Conservation (phyloP, 2,113 vertebrate species). For the Paracanthobrama guichenoti region DNA sequence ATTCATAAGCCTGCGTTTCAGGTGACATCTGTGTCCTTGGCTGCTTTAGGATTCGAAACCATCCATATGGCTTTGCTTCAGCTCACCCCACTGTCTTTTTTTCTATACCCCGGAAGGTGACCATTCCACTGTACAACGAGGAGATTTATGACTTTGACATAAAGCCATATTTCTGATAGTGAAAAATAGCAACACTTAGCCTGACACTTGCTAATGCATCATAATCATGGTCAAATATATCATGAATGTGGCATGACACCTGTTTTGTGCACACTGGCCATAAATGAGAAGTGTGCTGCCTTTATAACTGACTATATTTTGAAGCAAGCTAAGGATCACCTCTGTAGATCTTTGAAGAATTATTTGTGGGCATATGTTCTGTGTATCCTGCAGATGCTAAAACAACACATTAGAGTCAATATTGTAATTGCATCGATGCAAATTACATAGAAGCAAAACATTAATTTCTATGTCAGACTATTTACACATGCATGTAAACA, state of each 20-base stretch:
- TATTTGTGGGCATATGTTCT: slow-evolving; percentile 22
- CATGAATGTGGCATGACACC: slow-evolving; percentile 26
- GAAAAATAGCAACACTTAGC: slow-evolving; percentile 43
- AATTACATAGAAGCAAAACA: slow-evolving; percentile 12
- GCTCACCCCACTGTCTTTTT: slow-evolving; percentile 22
- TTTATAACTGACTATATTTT: background rate
- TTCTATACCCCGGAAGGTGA: slow-evolving; percentile 24
- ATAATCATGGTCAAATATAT: slow-evolving; percentile 40
- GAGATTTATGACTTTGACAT: slow-evolving; percentile 47
- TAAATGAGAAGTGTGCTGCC: background rate
- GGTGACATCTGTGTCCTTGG: slow-evolving; percentile 53
- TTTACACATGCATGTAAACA: slow-evolving; percentile 8
- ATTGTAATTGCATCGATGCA: background rate
- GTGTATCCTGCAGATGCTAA: slow-evolving; percentile 5
- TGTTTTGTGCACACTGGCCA: slow-evolving; percentile 10
- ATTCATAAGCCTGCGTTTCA: slow-evolving; percentile 47
- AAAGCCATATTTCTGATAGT: slow-evolving; percentile 45
- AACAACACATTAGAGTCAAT: slow-evolving; percentile 35
- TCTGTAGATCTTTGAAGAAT: background rate
- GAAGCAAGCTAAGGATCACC: background rate
- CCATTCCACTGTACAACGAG: slow-evolving; percentile 33
- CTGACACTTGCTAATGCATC: slow-evolving; percentile 47
- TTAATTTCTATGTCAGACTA: slow-evolving; percentile 19
- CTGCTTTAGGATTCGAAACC: slow-evolving; percentile 34
- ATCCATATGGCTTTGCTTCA: slow-evolving; percentile 17